A percentile compares a stretch with the other conserved stretches of the same genome.
These are phyloP conservation scores for Zelleria hepariella DNA, from an alignment of 2,888 invertebrate genomes.

Conservation along the genomic window DNA sequence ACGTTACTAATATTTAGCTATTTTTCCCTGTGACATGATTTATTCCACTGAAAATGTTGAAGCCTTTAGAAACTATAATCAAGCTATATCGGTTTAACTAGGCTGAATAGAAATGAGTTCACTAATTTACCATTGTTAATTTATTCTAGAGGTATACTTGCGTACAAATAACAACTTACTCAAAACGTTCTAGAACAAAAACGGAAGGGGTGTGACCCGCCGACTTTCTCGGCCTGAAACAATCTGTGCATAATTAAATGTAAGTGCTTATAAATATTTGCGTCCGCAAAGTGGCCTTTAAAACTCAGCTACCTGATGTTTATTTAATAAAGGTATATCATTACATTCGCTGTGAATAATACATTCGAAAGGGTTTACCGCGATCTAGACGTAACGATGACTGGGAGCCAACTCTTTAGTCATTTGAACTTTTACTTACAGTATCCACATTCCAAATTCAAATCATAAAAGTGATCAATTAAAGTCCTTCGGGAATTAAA, in stretches of 20 bases:
- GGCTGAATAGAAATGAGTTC: background rate
- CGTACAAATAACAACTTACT: background rate
- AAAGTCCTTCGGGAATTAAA: too few species aligned
- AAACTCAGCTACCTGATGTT: too few species aligned
- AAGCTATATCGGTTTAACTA: background rate
- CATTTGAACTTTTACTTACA: too few species aligned
- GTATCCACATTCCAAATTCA: too few species aligned
- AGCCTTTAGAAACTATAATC: background rate
- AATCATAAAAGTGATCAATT: too few species aligned
- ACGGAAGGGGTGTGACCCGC: background rate
- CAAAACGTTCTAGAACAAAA: background rate
- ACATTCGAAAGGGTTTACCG: too few species aligned
- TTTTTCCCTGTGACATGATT: background rate
- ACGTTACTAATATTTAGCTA: too few species aligned
- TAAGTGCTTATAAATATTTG: background rate
- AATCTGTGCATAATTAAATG: too few species aligned
- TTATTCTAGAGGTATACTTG: background rate
- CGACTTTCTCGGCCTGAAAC: background rate
- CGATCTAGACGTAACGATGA: too few species aligned
- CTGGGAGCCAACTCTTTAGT: too few species aligned
- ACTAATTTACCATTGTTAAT: background rate
- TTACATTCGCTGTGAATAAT: too few species aligned
- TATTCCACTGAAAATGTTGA: background rate
- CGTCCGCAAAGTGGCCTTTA: background rate
- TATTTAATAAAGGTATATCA: too few species aligned